Evolutionary conservation across 2,888 invertebrate species (phyloP).

Genomic region (Macaria notata): DNA sequence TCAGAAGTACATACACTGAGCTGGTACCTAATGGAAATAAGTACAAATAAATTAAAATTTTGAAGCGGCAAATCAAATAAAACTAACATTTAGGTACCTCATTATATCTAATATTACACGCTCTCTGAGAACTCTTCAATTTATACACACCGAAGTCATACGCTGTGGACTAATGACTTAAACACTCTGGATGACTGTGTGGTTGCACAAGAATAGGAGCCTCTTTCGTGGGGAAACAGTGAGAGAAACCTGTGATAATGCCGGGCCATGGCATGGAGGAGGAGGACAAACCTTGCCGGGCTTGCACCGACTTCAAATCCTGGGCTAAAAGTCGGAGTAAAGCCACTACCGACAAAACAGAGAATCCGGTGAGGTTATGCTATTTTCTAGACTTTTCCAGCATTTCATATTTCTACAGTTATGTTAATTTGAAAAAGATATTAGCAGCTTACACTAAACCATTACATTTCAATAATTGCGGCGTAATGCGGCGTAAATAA

Average conservation of each 20-base stretch:
- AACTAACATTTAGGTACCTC: background rate
- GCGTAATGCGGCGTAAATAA: too few relatives aligned
- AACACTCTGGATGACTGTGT: conserved; percentile 1
- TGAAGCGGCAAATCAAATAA: conserved; percentile 6
- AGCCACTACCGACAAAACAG: conserved; percentile 37
- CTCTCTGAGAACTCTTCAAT: background rate
- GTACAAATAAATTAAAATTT: conserved; percentile 1
- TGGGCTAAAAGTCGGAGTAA: conserved; percentile 86
- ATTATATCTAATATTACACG: background rate
- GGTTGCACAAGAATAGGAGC: conserved; percentile 48
- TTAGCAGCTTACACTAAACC: too few relatives aligned
- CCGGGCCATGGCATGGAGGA: conserved; percentile 59
- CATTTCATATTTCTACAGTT: background rate
- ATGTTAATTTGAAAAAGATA: too few relatives aligned
- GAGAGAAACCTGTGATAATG: conserved; percentile 47
- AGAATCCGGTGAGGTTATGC: conserved; percentile 59
- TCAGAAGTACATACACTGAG: too few relatives aligned
- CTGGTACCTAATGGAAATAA: too few relatives aligned
- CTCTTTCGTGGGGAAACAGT: conserved; percentile 42
- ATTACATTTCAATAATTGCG: too few relatives aligned
- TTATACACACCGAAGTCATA: background rate
- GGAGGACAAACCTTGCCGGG: conserved; percentile 84
- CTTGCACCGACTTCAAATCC: conserved; percentile 87
- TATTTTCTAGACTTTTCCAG: conserved; percentile 27
- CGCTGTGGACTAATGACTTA: background rate